Percentiles rank a stretch among this genome's conserved stretches.
Conservation (phyloP, 1,140 invertebrate species). For the Brachionus koreanus region DNA sequence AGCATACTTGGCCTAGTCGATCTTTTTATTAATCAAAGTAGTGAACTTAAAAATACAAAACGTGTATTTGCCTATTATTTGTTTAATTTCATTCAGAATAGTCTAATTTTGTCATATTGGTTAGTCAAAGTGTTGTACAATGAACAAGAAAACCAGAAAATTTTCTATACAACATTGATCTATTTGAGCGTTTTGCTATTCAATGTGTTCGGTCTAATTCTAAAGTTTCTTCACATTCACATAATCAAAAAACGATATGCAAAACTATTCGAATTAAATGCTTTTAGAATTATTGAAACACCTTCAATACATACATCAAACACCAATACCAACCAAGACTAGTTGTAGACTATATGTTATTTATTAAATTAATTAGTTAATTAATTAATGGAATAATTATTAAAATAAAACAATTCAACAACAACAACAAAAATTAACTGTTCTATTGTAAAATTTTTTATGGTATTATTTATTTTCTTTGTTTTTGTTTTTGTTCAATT, state of each 20-base stretch:
- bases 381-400: no score
- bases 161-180: conserved; percentile 1
- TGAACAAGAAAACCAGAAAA: background rate
- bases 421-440: background rate
- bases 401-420: no score
- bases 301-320: no score
- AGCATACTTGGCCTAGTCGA: conserved; percentile 1
- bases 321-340: no score
- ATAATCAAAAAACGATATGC: conserved; percentile 20
- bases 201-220: conserved; percentile 22
- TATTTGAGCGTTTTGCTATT: conserved; percentile 31
- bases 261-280: background rate
- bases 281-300: no score
- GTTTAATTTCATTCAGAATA: conserved; percentile 13
- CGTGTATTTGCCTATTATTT: background rate
- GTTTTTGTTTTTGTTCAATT: background rate
- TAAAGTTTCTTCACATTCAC: conserved; percentile 35
- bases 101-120: conserved; percentile 8
- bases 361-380: no score
- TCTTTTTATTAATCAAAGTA: conserved; percentile 22
- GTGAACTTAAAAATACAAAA: background rate
- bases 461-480: background rate
- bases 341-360: no score
- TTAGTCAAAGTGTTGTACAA: background rate
- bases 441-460: background rate